Percentiles rank a stretch among this genome's conserved stretches.
phyloP scores from a whole-genome alignment of 2,888 invertebrate genomes.

The Lypha dubia region DNA sequence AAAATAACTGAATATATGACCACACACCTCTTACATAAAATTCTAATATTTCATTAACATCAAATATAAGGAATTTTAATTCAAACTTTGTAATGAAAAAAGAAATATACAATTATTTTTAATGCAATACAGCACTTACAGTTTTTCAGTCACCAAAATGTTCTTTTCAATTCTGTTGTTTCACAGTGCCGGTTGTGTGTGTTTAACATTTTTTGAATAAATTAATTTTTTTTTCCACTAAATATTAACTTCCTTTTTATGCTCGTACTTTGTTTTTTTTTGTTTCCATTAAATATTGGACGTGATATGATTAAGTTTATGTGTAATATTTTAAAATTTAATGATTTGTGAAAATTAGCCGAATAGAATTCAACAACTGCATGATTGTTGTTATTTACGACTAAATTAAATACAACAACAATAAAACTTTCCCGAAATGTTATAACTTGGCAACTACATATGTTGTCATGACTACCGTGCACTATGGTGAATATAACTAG shows the following conservation, averaged over 20 bases:
- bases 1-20: too few relatives aligned
- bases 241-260: too few relatives aligned
- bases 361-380: background rate
- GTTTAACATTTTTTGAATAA: background rate
- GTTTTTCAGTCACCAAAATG: background rate
- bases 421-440: background rate
- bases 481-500: constrained; percentile 12
- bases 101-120: too few relatives aligned
- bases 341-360: background rate
- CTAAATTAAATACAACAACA: constrained; percentile 12
- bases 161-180: background rate
- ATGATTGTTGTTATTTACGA: constrained; percentile 35
- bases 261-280: too few relatives aligned
- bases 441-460: constrained; percentile 51
- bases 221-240: background rate
- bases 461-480: constrained; percentile 33
- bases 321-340: background rate
- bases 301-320: background rate
- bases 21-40: too few relatives aligned
- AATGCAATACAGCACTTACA: background rate
- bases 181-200: too few relatives aligned
- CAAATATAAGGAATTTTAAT: too few relatives aligned
- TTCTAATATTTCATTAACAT: too few relatives aligned
- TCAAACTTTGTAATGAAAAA: too few relatives aligned
- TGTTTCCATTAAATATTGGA: background rate